phyloP scores from a whole-genome alignment of 2,888 invertebrate species.

The Nymphalis urticae region DNA sequence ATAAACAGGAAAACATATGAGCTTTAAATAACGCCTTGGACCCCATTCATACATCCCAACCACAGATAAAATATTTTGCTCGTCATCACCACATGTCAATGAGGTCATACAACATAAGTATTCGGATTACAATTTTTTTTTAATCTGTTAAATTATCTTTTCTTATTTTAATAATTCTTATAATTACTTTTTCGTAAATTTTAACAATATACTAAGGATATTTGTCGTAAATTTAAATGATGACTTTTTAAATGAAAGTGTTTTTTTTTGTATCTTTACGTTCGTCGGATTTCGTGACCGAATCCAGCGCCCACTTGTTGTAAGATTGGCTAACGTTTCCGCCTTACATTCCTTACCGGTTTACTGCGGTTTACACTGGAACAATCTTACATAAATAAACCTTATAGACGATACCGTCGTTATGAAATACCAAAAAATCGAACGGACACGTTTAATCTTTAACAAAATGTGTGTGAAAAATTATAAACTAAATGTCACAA shows the following conservation, averaged over 20 bases:
- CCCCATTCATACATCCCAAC: conserved; percentile 37
- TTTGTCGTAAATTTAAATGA: no score
- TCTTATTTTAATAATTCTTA: no score
- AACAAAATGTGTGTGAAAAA: background rate
- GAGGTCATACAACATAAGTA: conserved; percentile 28
- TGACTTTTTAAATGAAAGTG: background rate
- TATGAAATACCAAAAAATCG: conserved; percentile 1
- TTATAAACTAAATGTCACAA: background rate
- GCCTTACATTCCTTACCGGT: conserved; percentile 62
- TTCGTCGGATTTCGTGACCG: conserved; percentile 34
- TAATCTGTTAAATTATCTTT: background rate
- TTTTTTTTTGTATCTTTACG: background rate
- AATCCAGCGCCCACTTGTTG: conserved; percentile 56
- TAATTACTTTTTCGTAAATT: no score
- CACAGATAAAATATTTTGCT: conserved; percentile 31
- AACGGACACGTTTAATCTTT: background rate
- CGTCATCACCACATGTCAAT: conserved; percentile 32
- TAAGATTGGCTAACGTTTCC: conserved; percentile 69
- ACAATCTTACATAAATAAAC: conserved; percentile 45
- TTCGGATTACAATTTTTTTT: no score
- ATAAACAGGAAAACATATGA: conserved; percentile 47
- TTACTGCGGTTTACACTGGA: conserved; percentile 53
- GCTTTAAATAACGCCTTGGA: conserved; percentile 23
- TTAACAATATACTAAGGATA: no score
- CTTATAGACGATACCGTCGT: conserved; percentile 12